A percentile compares a stretch with the other conserved stretches of the same genome.
Evolutionary conservation across 2,797 vertebrate genomes (phyloP).

Genomic region (Falco novaeseelandiae): DNA sequence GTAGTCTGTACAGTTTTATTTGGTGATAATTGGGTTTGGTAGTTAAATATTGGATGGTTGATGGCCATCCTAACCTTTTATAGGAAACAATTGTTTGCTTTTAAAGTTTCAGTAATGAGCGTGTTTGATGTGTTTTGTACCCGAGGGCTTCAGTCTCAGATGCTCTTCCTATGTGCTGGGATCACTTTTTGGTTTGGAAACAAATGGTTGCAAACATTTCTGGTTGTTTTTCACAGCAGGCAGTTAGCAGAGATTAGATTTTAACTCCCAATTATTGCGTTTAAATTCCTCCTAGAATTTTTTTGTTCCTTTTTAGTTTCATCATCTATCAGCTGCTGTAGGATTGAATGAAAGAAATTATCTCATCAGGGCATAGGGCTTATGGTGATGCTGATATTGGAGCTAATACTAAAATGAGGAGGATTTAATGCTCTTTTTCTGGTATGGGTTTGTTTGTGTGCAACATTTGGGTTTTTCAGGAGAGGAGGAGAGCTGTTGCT

Average conservation of each 20-base stretch:
- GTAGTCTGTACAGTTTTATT: conserved; percentile 2
- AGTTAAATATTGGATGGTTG: not conserved
- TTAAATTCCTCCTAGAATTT: conserved; percentile 28
- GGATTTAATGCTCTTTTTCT: not conserved
- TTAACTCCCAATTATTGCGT: not conserved
- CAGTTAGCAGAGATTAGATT: conserved; percentile 16
- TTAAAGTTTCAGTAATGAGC: conserved; percentile 32
- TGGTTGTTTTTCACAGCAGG: not conserved
- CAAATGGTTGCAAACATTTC: not conserved
- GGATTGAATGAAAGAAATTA: conserved; percentile 18
- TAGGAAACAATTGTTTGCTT: conserved; percentile 15
- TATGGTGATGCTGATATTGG: not conserved
- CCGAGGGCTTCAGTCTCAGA: not conserved
- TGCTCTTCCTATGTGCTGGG: not conserved
- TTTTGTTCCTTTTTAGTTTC: not conserved
- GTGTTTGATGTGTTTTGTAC: not conserved
- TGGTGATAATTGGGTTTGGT: conserved; percentile 29
- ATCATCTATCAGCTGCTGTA: not conserved
- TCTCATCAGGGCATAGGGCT: not conserved
- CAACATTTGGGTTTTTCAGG: not conserved
- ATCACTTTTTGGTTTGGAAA: not conserved
- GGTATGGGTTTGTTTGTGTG: not conserved
- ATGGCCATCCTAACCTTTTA: not conserved
- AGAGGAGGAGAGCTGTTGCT: not conserved
- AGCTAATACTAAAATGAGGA: not conserved